Percentiles rank a stretch among this genome's conserved stretches.
Conservation (phyloP, 1,140 invertebrate species). For the Eumeta japonica region DNA sequence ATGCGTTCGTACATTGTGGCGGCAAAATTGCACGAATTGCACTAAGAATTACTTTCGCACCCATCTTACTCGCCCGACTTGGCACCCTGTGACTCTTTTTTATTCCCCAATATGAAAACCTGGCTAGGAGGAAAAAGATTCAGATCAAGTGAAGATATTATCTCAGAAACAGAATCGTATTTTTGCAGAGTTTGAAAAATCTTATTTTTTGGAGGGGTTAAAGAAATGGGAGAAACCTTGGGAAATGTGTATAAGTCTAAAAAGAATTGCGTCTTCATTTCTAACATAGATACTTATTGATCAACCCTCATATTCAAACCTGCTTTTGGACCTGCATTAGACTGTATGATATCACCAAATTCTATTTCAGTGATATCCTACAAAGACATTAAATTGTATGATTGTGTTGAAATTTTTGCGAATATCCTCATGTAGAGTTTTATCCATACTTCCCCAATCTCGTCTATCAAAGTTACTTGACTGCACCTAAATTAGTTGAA, state of each 20-base stretch:
- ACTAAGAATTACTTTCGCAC: conserved; percentile 32
- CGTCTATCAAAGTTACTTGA: no score
- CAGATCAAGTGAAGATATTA: background rate
- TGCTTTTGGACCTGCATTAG: no score
- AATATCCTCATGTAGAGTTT: no score
- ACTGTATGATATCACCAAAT: no score
- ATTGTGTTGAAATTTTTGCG: no score
- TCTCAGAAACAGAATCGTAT: conserved; percentile 6
- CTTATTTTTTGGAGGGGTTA: conserved; percentile 25
- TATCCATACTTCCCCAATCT: no score
- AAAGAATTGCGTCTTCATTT: background rate
- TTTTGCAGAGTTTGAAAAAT: conserved; percentile 23
- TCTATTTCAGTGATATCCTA: no score
- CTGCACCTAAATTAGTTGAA: no score
- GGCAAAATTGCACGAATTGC: no score
- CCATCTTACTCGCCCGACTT: conserved; percentile 22
- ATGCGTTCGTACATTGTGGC: no score
- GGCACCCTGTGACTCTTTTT: conserved; percentile 17
- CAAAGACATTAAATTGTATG: no score
- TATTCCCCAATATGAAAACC: conserved; percentile 8
- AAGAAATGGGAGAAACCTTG: conserved; percentile 27
- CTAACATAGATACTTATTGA: conserved; percentile 1
- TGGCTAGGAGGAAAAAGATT: conserved; percentile 3
- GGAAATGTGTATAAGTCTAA: conserved; percentile 21
- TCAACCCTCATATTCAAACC: conserved; percentile 1